Percentiles rank a stretch among this genome's conserved stretches.
Evolutionary conservation across 1,140 invertebrate species (phyloP).

Genomic region (Cyphomyrmex costatus): DNA sequence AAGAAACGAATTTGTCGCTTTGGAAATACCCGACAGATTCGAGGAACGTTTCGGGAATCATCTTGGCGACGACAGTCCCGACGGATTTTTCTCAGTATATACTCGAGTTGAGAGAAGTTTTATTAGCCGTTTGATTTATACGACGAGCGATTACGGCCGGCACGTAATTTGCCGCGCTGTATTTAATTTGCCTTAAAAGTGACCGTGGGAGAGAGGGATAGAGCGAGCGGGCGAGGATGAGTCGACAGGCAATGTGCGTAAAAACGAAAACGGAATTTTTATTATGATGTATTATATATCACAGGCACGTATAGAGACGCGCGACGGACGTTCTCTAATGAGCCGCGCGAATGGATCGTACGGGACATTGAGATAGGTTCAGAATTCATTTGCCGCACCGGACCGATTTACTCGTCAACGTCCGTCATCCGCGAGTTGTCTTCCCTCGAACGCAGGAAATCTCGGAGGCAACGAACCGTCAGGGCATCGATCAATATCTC

Average conservation of each 20-base stretch:
- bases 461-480: constrained; percentile 42
- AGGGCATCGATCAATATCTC: constrained; percentile 36
- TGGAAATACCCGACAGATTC: neutral
- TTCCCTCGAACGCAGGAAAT: constrained; percentile 38
- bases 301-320: neutral
- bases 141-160: constrained; percentile 58
- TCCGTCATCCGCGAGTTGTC: constrained; percentile 13
- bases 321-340: constrained; percentile 43
- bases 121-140: constrained; percentile 80
- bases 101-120: constrained; percentile 71
- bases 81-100: constrained; percentile 70
- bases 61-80: neutral
- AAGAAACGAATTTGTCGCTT: neutral
- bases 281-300: constrained; percentile 72
- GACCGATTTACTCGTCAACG: constrained; percentile 41
- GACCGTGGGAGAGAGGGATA: constrained; percentile 12
- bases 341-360: constrained; percentile 41
- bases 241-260: constrained; percentile 50
- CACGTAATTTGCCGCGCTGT: constrained; percentile 79
- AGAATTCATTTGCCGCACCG: constrained; percentile 40
- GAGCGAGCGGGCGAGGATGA: neutral
- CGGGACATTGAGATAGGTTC: constrained; percentile 16
- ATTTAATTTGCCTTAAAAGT: constrained; percentile 78
- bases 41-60: neutral
- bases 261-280: constrained; percentile 81